These are phyloP conservation scores for Drosophila setifemur DNA, from an alignment of 1,140 invertebrate genomes.

Conservation along the genomic window DNA sequence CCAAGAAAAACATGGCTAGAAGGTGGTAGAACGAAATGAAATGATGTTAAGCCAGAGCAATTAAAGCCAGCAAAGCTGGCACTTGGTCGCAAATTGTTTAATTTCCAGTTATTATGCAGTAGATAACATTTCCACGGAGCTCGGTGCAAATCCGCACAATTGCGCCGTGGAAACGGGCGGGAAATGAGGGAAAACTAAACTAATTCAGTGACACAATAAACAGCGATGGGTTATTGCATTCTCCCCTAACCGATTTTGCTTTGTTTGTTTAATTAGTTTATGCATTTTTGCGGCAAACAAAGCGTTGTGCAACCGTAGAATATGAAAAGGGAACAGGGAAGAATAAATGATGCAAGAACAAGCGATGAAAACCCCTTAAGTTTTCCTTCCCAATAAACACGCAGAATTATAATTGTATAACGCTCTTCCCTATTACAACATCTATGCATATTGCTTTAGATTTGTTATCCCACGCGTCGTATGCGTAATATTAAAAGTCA, in stretches of 20 bases:
- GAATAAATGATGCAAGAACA: slow-evolving; percentile 13
- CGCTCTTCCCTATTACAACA: slow-evolving; percentile 6
- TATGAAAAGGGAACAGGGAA: neutral
- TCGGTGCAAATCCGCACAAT: neutral
- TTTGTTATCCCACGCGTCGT: slow-evolving; percentile 42
- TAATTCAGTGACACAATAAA: slow-evolving; percentile 49
- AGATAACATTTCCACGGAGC: neutral
- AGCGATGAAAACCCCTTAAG: neutral
- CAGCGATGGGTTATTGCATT: slow-evolving; percentile 1
- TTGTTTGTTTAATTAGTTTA: slow-evolving; percentile 36
- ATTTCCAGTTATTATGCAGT: slow-evolving; percentile 17
- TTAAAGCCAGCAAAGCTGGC: slow-evolving; percentile 14
- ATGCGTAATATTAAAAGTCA: slow-evolving; percentile 53
- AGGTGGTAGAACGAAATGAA: too few relatives aligned
- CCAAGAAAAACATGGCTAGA: too few relatives aligned
- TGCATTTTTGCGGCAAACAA: slow-evolving; percentile 24
- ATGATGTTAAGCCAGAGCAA: slow-evolving; percentile 6
- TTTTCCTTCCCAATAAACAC: neutral
- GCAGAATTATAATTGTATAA: slow-evolving; percentile 3
- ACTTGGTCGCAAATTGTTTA: slow-evolving; percentile 20
- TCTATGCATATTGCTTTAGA: too few relatives aligned
- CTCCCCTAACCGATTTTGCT: slow-evolving; percentile 6
- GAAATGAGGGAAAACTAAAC: slow-evolving; percentile 11
- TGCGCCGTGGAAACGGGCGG: slow-evolving; percentile 3
- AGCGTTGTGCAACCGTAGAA: slow-evolving; percentile 17